Base-by-base conservation (phyloP, 1,140 invertebrate species). In the Bombus pyrosoma region DNA sequence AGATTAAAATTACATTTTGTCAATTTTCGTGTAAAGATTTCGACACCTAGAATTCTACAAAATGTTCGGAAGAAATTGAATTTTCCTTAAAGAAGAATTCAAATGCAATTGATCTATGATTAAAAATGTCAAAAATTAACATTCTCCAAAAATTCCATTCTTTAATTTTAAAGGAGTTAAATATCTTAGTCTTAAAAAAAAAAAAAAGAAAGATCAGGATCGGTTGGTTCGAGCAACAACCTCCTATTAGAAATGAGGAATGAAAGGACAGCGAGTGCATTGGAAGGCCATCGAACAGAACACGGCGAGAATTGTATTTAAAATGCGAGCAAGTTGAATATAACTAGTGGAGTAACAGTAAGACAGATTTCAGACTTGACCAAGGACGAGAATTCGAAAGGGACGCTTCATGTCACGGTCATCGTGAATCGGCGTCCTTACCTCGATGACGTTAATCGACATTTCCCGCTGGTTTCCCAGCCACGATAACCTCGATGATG, bases 301-400 rank as follows among this genome's bases (percentile, higher is more conserved):
- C 22, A 25, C 32, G 32, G 18, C 76, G n/a, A n/a, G 25, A 22
- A 39, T 6, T 15, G 47, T 18, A 47, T 37, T 79, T 43, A 59
- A 59, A 69, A 78, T n/a, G 64, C 32, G n/a, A 43, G 6, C 47
- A 2, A 43, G 28, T 78, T n/a, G 32, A 9, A 9, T 15, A 41
- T 37, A 59, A 39, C 22, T 18, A 41, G 75, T 22, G 43, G 47
- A 81, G 41, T 85, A 79, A 87, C 59, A 86, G 72, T 66, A 53
- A 84, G 72, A 68, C 76, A 41, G 69, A 77, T 78, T 69, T 64
- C 72, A 80, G 64, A 81, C 73, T 75, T 72, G n/a, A 53, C 53
- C 88, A 89, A 89, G 86, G 86, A 88, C 86, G 37, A 41, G 69
- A 86, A 88, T 86, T 89, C 72, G 87, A 89, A 89, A 88, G 87